Percentiles rank a stretch among this genome's conserved stretches.
Evolutionary conservation across 23 tunicate species (phyloP).

Genomic region (Halocynthia roretzi): DNA sequence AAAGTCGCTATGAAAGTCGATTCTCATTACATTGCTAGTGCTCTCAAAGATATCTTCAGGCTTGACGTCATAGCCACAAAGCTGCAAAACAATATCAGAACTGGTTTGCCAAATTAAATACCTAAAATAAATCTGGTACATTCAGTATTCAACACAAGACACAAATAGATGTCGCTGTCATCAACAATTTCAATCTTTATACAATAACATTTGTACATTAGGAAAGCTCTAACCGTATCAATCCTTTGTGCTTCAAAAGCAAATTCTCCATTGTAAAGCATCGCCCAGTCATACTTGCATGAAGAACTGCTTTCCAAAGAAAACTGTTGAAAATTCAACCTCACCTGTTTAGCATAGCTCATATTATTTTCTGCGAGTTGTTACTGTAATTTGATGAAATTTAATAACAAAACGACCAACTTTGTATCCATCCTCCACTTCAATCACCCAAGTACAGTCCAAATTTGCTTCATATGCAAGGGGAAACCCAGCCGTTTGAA

Average conservation of each 20-base stretch:
- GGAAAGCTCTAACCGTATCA: neutral
- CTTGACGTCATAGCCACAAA: neutral
- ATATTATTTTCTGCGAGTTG: neutral
- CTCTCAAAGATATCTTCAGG: neutral
- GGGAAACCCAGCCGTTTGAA: neutral
- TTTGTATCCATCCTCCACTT: neutral
- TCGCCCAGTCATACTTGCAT: neutral
- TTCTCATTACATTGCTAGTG: neutral
- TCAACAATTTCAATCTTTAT: too few relatives aligned
- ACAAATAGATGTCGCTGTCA: too few relatives aligned
- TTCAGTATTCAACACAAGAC: neutral
- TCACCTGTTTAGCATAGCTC: neutral
- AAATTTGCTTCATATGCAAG: neutral
- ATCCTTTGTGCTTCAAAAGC: neutral
- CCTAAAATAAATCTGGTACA: neutral
- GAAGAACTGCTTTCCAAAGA: neutral
- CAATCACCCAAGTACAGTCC: slow-evolving; percentile 1
- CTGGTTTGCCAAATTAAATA: neutral
- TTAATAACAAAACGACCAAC: neutral
- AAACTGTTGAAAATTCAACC: neutral
- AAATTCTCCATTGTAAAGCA: neutral
- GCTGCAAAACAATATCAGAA: neutral
- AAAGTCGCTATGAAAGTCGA: neutral
- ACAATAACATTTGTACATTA: too few relatives aligned
- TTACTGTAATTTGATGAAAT: neutral